Percentiles rank a stretch among this genome's conserved stretches.
Conservation (phyloP, 2,888 invertebrate species). For the Dolichopus griseipennis region DNA sequence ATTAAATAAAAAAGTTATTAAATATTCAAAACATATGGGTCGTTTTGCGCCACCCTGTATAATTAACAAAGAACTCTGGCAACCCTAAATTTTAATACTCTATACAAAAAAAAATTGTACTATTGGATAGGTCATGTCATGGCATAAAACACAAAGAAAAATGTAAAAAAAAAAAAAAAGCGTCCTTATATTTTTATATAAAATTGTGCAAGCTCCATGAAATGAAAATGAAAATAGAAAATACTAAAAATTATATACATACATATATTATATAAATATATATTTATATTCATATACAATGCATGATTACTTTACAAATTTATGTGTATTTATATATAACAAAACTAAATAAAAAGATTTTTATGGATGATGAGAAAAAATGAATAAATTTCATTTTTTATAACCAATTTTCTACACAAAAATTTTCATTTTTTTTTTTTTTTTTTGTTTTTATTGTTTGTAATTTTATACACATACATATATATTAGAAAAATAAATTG, state of each 20-base stretch:
- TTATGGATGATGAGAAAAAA: conserved; percentile 3
- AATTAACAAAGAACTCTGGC: too few species aligned
- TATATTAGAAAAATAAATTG: not conserved
- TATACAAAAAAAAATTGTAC: not conserved
- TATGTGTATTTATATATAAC: too few species aligned
- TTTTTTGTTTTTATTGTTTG: too few species aligned
- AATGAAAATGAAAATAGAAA: not conserved
- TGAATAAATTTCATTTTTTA: conserved; percentile 2
- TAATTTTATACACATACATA: too few species aligned
- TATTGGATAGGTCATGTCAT: conserved; percentile 3
- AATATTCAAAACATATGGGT: too few species aligned
- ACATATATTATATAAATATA: not conserved
- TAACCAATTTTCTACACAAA: not conserved
- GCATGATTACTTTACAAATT: not conserved
- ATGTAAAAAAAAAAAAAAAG: not conserved
- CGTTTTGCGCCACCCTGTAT: too few species aligned
- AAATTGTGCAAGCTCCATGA: not conserved
- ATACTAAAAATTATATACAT: not conserved
- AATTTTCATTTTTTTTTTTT: too few species aligned
- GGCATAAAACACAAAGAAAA: not conserved
- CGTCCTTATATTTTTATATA: not conserved
- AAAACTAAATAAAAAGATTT: not conserved
- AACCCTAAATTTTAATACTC: too few species aligned
- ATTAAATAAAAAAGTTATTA: too few species aligned
- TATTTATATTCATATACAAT: not conserved